Conservation (phyloP, 2,888 invertebrate species). For the Diarsia brunnea region DNA sequence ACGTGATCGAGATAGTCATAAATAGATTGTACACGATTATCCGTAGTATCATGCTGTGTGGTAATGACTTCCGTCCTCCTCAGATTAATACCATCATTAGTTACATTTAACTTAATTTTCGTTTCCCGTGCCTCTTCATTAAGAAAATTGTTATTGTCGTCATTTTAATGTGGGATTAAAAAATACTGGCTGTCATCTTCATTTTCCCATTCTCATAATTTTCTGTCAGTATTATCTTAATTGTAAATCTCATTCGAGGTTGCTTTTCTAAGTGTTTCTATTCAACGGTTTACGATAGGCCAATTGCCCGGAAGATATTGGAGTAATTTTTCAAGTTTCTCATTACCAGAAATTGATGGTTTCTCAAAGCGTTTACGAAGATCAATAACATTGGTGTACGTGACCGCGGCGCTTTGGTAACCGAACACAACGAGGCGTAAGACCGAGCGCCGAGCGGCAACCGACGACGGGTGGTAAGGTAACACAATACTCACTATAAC, state of each 20-base stretch:
- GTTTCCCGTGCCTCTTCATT: slow-evolving; percentile 45
- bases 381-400: slow-evolving; percentile 65
- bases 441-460: slow-evolving; percentile 59
- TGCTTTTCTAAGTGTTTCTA: neutral
- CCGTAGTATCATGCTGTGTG: slow-evolving; percentile 56
- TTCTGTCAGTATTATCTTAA: slow-evolving; percentile 4
- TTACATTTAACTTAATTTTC: slow-evolving; percentile 38
- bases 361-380: slow-evolving; percentile 55
- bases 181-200: slow-evolving; percentile 22
- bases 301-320: slow-evolving; percentile 23
- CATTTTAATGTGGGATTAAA: slow-evolving; percentile 20
- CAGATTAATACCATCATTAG: slow-evolving; percentile 53
- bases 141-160: slow-evolving; percentile 17
- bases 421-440: slow-evolving; percentile 67
- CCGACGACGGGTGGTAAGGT: slow-evolving; percentile 45
- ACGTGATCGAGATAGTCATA: slow-evolving; percentile 52
- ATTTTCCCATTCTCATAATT: slow-evolving; percentile 15
- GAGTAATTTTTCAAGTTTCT: slow-evolving; percentile 47
- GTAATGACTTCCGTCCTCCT: slow-evolving; percentile 56
- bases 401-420: slow-evolving; percentile 57
- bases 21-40: slow-evolving; percentile 53
- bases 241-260: slow-evolving; percentile 24
- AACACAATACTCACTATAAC: slow-evolving; percentile 58
- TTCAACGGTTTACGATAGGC: neutral
- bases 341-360: slow-evolving; percentile 43